These are phyloP conservation scores for Phyllopteryx taeniolatus DNA, from an alignment of 2,113 vertebrate species.

Conservation along the genomic window DNA sequence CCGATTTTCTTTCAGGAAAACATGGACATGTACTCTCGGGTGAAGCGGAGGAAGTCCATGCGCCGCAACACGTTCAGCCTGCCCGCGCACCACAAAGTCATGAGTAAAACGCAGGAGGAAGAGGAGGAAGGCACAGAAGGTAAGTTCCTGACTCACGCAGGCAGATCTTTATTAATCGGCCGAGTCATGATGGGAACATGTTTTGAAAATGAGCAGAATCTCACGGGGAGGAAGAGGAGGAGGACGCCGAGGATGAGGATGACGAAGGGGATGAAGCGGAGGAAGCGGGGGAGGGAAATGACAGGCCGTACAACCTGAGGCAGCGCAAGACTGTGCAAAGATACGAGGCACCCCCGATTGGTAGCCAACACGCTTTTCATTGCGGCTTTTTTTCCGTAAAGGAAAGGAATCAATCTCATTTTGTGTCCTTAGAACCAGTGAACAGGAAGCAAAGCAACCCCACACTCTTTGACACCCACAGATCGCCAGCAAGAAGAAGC, in stretches of 20 bases:
- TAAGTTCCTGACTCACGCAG: conserved; percentile 28
- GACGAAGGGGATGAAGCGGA: conserved; percentile 95
- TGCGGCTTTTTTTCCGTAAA: not conserved
- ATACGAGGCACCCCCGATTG: conserved; percentile 96
- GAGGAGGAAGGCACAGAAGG: conserved; percentile 82
- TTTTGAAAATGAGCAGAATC: conserved; percentile 77
- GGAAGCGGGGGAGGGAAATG: conserved; percentile 87
- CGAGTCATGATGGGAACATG: not conserved
- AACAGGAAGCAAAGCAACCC: conserved; percentile 95
- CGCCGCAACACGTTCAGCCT: conserved; percentile 90
- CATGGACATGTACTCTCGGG: conserved; percentile 99
- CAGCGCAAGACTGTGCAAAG: conserved; percentile 97
- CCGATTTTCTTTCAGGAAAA: conserved; percentile 81
- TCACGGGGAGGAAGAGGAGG: conserved; percentile 85
- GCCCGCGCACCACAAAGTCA: conserved; percentile 90
- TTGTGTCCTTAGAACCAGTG: conserved; percentile 82
- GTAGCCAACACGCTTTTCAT: conserved; percentile 56
- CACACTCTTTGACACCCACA: conserved; percentile 93
- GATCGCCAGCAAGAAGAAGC: conserved; percentile 97
- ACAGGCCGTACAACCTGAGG: conserved; percentile 92
- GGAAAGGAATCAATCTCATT: conserved; percentile 10
- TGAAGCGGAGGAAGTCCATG: conserved; percentile 93
- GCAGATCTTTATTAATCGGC: conserved; percentile 1
- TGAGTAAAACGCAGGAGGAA: conserved; percentile 85
- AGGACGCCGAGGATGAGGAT: conserved; percentile 90